phyloP scores from a whole-genome alignment of 53 echinoderm and acorn worm genomes.

The Apostichopus leukothele region DNA sequence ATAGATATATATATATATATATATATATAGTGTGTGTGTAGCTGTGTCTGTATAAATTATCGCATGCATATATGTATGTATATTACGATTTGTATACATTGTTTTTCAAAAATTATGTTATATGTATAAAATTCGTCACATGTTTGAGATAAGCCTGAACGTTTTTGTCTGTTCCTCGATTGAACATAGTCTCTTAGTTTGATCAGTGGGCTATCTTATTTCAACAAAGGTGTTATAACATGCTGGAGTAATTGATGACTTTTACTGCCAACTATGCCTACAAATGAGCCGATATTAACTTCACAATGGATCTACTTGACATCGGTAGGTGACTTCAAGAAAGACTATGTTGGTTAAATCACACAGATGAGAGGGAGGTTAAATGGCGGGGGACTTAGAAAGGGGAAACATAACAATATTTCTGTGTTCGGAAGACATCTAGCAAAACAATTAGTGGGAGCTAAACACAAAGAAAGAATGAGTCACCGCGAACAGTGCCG shows the following conservation, averaged over 20 bases:
- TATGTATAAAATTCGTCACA: no score
- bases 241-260: not conserved
- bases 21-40: no score
- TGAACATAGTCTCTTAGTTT: no score
- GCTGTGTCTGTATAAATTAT: no score
- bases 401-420: slow-evolving; percentile 10
- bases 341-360: slow-evolving; percentile 13
- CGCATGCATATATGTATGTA: no score
- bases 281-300: not conserved
- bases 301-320: not conserved
- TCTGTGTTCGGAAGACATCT: not conserved
- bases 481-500: not conserved
- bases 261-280: not conserved
- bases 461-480: slow-evolving; percentile 1
- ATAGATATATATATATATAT: no score
- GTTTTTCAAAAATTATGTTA: no score
- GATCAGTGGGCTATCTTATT: not conserved
- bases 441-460: slow-evolving; percentile 28
- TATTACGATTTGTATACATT: no score
- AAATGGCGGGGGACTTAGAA: slow-evolving; percentile 3
- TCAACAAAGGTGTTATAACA: not conserved
- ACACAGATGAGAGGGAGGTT: not conserved
- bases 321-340: not conserved
- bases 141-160: no score
- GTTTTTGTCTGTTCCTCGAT: no score